Percentiles rank a stretch among this genome's conserved stretches.
These are phyloP conservation scores for Phoenicopterus ruber DNA, from an alignment of 2,113 vertebrate genomes.

Conservation along the genomic window DNA sequence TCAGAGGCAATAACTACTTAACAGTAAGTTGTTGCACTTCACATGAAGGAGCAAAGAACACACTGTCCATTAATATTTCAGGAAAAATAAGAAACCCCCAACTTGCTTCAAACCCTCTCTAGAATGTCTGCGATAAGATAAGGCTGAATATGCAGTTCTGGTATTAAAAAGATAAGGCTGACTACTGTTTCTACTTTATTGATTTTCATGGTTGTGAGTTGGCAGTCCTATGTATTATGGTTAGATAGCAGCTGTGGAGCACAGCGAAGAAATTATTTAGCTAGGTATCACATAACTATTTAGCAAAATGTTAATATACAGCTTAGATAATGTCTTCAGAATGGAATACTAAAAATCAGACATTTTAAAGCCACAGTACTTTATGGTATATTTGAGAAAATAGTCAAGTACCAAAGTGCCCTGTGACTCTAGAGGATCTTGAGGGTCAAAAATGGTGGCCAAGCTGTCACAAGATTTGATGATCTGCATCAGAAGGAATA, in stretches of 20 bases:
- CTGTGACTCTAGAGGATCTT: background rate
- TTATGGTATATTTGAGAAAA: background rate
- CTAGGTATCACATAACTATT: background rate
- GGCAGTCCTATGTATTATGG: background rate
- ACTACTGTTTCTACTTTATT: background rate
- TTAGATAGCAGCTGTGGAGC: background rate
- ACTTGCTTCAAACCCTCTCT: background rate
- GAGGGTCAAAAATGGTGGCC: background rate
- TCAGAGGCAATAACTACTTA: background rate
- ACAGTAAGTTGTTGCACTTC: background rate
- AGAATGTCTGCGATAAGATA: background rate
- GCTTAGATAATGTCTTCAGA: background rate
- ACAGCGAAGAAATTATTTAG: background rate
- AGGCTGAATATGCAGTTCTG: background rate
- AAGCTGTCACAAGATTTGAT: rapidly evolving
- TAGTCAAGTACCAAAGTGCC: background rate
- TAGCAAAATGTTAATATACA: background rate
- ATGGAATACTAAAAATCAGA: background rate
- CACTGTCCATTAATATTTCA: background rate
- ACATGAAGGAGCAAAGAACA: background rate
- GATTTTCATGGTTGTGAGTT: background rate
- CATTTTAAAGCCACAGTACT: background rate
- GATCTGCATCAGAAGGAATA: background rate
- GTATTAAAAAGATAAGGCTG: background rate
- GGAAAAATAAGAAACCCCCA: background rate